Evolutionary conservation across 2,888 invertebrate species (phyloP).

Genomic region (Rapana venosa): DNA sequence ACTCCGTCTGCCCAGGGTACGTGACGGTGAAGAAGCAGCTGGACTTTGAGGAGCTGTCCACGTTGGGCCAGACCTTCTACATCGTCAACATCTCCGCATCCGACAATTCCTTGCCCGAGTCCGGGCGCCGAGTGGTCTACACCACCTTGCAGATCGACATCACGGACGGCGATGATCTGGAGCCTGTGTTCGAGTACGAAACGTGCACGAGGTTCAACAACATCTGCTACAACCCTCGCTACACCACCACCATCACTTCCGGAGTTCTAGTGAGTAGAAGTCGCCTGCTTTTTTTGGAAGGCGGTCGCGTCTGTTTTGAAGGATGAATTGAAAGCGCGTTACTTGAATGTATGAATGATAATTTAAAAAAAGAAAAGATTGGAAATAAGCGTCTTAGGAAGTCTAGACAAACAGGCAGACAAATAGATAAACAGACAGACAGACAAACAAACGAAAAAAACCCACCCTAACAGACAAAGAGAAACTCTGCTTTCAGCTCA

Average conservation of each 20-base stretch:
- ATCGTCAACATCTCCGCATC: conserved; percentile 53
- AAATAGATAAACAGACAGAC: no score
- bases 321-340: background rate
- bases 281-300: background rate
- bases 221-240: conserved; percentile 46
- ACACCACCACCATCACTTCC: conserved; percentile 39
- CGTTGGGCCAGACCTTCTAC: conserved; percentile 30
- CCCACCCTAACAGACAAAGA: no score
- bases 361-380: background rate
- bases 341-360: background rate
- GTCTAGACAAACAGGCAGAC: no score
- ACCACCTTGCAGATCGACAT: conserved; percentile 55
- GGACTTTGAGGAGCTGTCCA: conserved; percentile 56
- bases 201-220: conserved; percentile 52
- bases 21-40: conserved; percentile 51
- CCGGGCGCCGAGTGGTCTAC: conserved; percentile 26
- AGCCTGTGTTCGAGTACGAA: conserved; percentile 55
- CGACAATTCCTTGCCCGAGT: conserved; percentile 47
- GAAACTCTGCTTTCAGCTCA: no score
- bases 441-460: no score
- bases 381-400: no score
- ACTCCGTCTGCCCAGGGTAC: conserved; percentile 46
- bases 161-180: conserved; percentile 57
- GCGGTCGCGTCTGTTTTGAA: background rate
- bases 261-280: conserved; percentile 35